Evolutionary conservation across 1,140 invertebrate genomes (phyloP).

Genomic region (Caenorhabditis inopinata): DNA sequence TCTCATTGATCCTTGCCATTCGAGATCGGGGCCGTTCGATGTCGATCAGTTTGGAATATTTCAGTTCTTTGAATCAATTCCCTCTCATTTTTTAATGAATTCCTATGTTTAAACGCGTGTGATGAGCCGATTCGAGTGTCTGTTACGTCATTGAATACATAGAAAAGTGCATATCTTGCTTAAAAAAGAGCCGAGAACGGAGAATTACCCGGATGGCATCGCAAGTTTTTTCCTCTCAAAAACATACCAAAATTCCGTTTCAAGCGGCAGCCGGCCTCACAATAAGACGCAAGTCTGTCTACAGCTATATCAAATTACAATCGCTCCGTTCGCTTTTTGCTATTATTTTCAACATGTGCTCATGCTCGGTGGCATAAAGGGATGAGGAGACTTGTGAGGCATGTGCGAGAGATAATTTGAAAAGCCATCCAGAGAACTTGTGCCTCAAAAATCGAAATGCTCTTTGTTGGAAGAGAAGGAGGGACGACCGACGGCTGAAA

Average conservation of each 20-base stretch:
- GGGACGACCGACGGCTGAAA: no score
- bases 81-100: neutral
- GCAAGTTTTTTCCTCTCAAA: neutral
- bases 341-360: neutral
- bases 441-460: no score
- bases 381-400: neutral
- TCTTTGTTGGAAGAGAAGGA: no score
- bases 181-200: no score
- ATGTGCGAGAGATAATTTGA: no score
- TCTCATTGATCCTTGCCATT: no score
- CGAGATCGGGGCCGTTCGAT: no score
- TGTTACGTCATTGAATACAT: neutral
- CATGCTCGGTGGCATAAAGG: neutral
- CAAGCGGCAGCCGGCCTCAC: neutral
- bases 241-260: neutral
- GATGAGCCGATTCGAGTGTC: no score
- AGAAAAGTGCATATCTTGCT: neutral
- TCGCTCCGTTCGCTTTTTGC: neutral
- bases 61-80: no score
- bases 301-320: neutral
- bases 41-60: no score
- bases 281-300: neutral
- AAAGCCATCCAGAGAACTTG: neutral
- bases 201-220: conserved; percentile 12
- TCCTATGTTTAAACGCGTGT: no score